Evolutionary conservation across 2,888 invertebrate species (phyloP), one percentile per base, ranked within the genome.

Genomic region (Drosophila emarginata): DNA sequence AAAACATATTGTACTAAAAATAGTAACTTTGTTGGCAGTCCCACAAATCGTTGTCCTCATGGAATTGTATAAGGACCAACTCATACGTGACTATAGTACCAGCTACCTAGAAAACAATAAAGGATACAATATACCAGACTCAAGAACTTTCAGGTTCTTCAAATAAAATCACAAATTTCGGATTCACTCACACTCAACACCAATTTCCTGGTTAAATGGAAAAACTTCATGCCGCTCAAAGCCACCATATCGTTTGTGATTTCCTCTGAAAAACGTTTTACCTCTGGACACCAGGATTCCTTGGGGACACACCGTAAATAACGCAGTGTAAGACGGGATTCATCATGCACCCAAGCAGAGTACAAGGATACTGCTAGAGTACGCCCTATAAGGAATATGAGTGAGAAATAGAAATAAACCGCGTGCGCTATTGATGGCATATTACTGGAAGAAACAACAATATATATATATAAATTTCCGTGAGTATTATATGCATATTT

Each of bases 21-120:
- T 80, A 79, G 36, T 62, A 72, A 56, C 74, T 83, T 14, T 77
- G 76, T n/a, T 73, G 67, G 59, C 91, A 91, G 26, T 87, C 82
- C 88, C 84, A 88, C 37, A 90, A 61, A 45, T 80, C 79, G 15
- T 78, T 80, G 52, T 89, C 91, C 58, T 92, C 91, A 61, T 93
- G 93, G 73, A 94, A 94, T 79, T 94, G 94, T 50, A 94, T 93
- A 39, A 94, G 88, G 1, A 94, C 93, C 54, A 94, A 84, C 83
- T 94, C 94, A 76, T 94, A 94, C 0, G 94, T 94, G 12, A 94
- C 93, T 62, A 94, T 93, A 0, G 94, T 94, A n/a, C 94, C 94
- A 23, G 93, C 93, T 14, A 94, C 93, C 94, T 94, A 21, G 4
- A 51, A 12, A 11, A 2, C 12, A 36, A 28, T 0, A 1, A 15